Percentiles rank a stretch among this genome's conserved stretches.
Conservation (phyloP, 2,888 invertebrate species). For the Phorcus lineatus region DNA sequence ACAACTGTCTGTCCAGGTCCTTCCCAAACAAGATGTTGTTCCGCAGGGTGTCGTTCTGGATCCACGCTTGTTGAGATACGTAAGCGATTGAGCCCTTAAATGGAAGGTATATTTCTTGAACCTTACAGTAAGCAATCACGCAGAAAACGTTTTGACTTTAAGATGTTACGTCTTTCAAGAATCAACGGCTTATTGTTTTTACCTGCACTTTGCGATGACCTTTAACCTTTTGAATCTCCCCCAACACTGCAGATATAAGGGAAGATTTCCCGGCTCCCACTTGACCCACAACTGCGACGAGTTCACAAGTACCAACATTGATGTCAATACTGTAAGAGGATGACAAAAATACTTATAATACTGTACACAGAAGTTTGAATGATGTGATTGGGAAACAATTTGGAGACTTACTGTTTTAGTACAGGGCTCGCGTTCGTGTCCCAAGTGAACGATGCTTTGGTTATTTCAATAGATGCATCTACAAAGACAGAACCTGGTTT, state of each 20-base stretch:
- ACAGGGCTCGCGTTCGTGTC: not conserved
- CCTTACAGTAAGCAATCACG: not conserved
- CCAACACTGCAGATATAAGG: not conserved
- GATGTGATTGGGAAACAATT: too few relatives aligned
- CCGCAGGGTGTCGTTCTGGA: slow-evolving; percentile 93
- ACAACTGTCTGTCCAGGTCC: slow-evolving; percentile 82
- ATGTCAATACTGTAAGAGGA: not conserved
- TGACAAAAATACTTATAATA: too few relatives aligned
- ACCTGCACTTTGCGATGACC: not conserved
- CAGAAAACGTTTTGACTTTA: not conserved
- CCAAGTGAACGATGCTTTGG: not conserved
- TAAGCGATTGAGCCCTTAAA: slow-evolving; percentile 76
- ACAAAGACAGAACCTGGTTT: too few relatives aligned
- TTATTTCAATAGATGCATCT: not conserved
- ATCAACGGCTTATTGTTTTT: not conserved
- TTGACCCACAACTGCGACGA: not conserved
- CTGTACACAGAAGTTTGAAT: too few relatives aligned
- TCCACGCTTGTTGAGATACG: slow-evolving; percentile 86
- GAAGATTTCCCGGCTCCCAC: slow-evolving; percentile 8
- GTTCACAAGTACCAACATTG: not conserved
- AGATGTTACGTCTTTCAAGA: not conserved
- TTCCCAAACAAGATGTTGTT: slow-evolving; percentile 96
- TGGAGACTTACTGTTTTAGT: too few relatives aligned
- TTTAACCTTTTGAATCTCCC: slow-evolving; percentile 3
- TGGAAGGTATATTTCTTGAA: not conserved